A percentile compares a stretch with the other conserved stretches of the same genome.
These are phyloP conservation scores for Ypsolopha scabrella DNA, from an alignment of 2,888 invertebrate species.

Conservation along the genomic window DNA sequence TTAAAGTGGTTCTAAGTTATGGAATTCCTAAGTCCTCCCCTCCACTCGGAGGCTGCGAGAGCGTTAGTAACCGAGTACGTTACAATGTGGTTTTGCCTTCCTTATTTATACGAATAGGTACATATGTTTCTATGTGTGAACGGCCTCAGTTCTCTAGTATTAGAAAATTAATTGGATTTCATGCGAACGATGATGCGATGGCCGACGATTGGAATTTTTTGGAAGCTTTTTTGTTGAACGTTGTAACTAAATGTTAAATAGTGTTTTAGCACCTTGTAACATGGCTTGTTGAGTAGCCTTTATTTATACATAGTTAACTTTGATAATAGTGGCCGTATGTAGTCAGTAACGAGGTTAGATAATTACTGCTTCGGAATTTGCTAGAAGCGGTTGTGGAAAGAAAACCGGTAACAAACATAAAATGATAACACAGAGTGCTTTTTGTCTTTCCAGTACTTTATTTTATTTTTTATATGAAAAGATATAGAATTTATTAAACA, in stretches of 20 bases:
- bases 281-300: background rate
- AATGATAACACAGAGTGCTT: no score
- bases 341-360: no score
- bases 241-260: background rate
- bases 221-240: constrained; percentile 11
- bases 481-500: no score
- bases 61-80: constrained; percentile 27
- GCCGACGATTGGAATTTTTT: constrained; percentile 14
- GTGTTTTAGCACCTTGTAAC: constrained; percentile 1
- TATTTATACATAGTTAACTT: background rate
- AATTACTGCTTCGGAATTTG: no score
- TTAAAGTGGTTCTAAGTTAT: constrained; percentile 66
- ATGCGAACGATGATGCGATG: constrained; percentile 5
- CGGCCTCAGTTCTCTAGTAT: constrained; percentile 26
- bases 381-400: no score
- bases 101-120: constrained; percentile 35
- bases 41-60: constrained; percentile 54
- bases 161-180: constrained; percentile 35
- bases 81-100: constrained; percentile 46
- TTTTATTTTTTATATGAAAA: no score
- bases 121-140: constrained; percentile 35
- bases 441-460: no score
- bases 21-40: constrained; percentile 65
- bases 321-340: background rate
- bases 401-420: no score